These are phyloP conservation scores for Gouania willdenowi DNA, from an alignment of 2,797 vertebrate species.

Conservation along the genomic window DNA sequence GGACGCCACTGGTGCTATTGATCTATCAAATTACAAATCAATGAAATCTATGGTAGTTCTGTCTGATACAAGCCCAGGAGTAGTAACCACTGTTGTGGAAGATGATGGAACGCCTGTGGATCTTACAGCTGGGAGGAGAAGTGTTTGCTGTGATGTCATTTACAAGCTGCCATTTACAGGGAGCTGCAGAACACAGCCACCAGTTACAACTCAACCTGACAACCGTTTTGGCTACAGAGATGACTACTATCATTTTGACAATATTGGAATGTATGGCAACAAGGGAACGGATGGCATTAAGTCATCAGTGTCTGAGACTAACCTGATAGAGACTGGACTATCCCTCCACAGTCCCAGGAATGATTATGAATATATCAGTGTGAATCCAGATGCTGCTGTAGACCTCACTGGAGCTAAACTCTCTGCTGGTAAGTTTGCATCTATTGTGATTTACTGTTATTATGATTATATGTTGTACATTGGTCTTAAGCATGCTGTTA, in stretches of 20 bases:
- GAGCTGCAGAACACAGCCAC: conserved; percentile 87
- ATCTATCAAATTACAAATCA: conserved; percentile 91
- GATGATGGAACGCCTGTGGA: conserved; percentile 93
- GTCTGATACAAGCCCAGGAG: conserved; percentile 79
- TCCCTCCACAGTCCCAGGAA: conserved; percentile 88
- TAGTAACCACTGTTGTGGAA: conserved; percentile 87
- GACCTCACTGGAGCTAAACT: conserved; percentile 93
- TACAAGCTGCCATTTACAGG: conserved; percentile 95
- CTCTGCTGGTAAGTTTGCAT: conserved; percentile 88
- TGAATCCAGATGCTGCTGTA: conserved; percentile 84
- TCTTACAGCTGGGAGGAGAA: conserved; percentile 89
- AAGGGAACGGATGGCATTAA: conserved; percentile 87
- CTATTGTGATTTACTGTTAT: conserved; percentile 45
- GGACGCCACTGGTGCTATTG: conserved; percentile 83
- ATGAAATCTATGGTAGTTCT: conserved; percentile 85
- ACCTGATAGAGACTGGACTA: conserved; percentile 84
- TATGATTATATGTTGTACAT: neutral
- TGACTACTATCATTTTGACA: conserved; percentile 85
- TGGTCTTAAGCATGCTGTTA: no score
- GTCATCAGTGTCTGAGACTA: conserved; percentile 87
- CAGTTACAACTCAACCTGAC: conserved; percentile 86
- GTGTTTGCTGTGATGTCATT: conserved; percentile 95
- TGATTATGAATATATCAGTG: conserved; percentile 83
- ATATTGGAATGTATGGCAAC: conserved; percentile 75
- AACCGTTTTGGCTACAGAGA: conserved; percentile 86